Evolutionary conservation across 2,888 invertebrate genomes (phyloP).

Genomic region (Apotomis turbidana): DNA sequence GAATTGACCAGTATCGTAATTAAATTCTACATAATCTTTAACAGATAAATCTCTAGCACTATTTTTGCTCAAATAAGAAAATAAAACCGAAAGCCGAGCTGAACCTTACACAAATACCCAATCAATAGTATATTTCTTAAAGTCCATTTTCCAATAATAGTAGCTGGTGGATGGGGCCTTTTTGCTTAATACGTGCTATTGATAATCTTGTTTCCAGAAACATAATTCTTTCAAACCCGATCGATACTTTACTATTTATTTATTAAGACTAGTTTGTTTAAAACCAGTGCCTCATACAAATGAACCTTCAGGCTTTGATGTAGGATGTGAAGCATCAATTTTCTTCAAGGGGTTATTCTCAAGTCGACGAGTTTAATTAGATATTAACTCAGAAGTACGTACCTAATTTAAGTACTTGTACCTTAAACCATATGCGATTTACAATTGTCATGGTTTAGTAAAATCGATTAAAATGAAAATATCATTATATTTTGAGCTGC

Average conservation of each 20-base stretch:
- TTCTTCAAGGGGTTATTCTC: too few species aligned
- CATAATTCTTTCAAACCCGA: slow-evolving; percentile 35
- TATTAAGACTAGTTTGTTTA: slow-evolving; percentile 31
- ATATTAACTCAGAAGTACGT: too few species aligned
- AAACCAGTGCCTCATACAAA: slow-evolving; percentile 21
- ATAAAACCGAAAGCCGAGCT: background rate
- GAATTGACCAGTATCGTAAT: slow-evolving; percentile 19
- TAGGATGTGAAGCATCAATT: too few species aligned
- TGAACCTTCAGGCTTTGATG: background rate
- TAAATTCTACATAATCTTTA: slow-evolving; percentile 36
- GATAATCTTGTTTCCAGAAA: slow-evolving; percentile 37
- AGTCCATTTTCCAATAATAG: background rate
- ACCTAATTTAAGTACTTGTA: too few species aligned
- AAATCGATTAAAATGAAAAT: too few species aligned
- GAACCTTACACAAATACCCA: background rate
- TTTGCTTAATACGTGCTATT: background rate
- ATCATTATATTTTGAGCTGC: too few species aligned
- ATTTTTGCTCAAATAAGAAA: slow-evolving; percentile 24
- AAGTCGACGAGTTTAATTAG: too few species aligned
- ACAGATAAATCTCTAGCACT: slow-evolving; percentile 32
- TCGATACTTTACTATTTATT: slow-evolving; percentile 40
- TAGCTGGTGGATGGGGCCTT: background rate
- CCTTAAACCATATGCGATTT: too few species aligned
- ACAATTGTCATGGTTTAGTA: too few species aligned
- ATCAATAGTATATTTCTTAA: background rate